Percentiles rank a stretch among this genome's conserved stretches.
phyloP scores from a whole-genome alignment of 1,140 invertebrate species.

The Drosophila bipectinata region DNA sequence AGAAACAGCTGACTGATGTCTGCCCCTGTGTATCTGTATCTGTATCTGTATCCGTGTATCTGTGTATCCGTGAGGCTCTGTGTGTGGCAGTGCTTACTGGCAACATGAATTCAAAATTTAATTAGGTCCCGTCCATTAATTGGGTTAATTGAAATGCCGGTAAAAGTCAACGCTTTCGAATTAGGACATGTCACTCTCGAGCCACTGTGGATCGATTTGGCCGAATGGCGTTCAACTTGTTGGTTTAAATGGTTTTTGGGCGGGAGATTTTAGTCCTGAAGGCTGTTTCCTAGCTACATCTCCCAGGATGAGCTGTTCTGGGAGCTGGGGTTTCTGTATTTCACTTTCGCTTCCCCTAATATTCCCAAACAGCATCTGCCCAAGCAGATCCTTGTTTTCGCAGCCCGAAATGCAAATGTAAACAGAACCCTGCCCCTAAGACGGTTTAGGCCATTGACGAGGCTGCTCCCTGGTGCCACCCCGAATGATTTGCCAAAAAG shows the following conservation, averaged over 20 bases:
- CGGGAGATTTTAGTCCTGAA: too few species aligned
- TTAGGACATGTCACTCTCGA: conserved; percentile 83
- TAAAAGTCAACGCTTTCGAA: conserved; percentile 78
- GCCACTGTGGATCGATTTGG: conserved; percentile 36
- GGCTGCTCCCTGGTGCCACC: conserved; percentile 20
- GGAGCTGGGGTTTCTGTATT: background rate
- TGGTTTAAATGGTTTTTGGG: conserved; percentile 33
- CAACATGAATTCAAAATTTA: conserved; percentile 82
- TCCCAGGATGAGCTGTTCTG: too few species aligned
- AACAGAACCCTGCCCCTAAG: conserved; percentile 25
- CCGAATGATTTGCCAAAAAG: conserved; percentile 62
- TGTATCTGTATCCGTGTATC: conserved; percentile 11
- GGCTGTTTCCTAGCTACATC: too few species aligned
- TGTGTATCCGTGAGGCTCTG: conserved; percentile 11
- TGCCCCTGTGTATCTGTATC: conserved; percentile 25
- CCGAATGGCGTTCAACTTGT: conserved; percentile 41
- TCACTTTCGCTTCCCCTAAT: conserved; percentile 21
- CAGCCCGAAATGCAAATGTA: conserved; percentile 19
- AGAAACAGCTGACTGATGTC: conserved; percentile 74
- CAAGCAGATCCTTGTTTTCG: conserved; percentile 2
- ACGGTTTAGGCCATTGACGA: conserved; percentile 6
- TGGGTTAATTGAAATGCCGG: conserved; percentile 84
- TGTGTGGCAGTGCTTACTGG: conserved; percentile 24
- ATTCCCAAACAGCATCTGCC: conserved; percentile 6
- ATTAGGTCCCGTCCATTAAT: conserved; percentile 84